Base-by-base conservation (phyloP, 2,888 invertebrate genomes). In the Lepidocyrtinus sp. region DNA sequence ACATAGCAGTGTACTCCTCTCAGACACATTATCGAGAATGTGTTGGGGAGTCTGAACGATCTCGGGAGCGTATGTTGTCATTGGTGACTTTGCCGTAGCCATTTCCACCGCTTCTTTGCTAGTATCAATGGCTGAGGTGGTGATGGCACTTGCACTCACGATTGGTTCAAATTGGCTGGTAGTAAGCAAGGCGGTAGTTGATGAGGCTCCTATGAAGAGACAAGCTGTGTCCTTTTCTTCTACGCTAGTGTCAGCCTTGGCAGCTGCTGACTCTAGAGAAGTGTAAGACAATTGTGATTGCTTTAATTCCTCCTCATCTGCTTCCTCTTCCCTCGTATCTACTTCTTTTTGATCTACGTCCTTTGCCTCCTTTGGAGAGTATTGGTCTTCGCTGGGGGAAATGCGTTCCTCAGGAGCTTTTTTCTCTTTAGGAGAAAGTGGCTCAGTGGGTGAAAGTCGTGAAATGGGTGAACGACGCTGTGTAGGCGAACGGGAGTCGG, bases 1-100 rank as follows among this genome's bases (percentile, higher is more conserved):
- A n/a, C n/a, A n/a, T 21, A 67, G 68, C 22, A 63, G 7, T 15
- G 26, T 55, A 69, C 84, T 84, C 83, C 81, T 69, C 64, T 82
- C 85, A 82, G 82, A 83, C 85, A 83, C 86, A 85, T 86, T 82
- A 67, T 75, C 84, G 62, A 76, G 83, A 82, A 86, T 85, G 86
- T 84, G 84, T 83, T 83, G 84, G 73, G 83, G 86, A 84, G 84
- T 72, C 81, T 83, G 85, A 70, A 82, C 81, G 65, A 83, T 82
- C 75, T 86, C 83, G 17, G 83, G 73, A 73, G 81, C 83, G 75
- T 77, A 84, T 12, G 84, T 83, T 74, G 85, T 72, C 71, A 83
- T 27, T 3, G 80, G 82, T 26, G 75, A 75, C 21, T 70, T 78
- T 71, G 83, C 64, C 7, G 61, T 73, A 9, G 81, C 75, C 55